phyloP scores from a whole-genome alignment of 35 echinoderm and acorn worm species.

The Hemicentrotus pulcherrimus region DNA sequence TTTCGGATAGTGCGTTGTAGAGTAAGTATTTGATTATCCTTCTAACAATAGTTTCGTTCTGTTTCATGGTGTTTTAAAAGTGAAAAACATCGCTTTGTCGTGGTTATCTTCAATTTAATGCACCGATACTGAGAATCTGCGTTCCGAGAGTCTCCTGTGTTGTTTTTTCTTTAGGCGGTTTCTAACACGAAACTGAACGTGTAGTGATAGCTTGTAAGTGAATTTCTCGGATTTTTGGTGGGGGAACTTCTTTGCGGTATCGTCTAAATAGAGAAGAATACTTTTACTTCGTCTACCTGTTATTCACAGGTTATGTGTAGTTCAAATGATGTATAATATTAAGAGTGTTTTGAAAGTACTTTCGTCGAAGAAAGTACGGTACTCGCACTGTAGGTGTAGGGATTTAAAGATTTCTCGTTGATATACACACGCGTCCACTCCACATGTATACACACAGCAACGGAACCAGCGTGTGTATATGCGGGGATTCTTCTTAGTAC shows the following conservation, averaged over 20 bases:
- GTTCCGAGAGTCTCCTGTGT: background rate
- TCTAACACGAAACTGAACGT: background rate
- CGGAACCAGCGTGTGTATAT: background rate
- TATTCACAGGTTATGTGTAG: background rate
- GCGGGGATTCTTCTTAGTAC: background rate
- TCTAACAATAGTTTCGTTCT: background rate
- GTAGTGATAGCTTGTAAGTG: background rate
- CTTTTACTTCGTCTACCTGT: background rate
- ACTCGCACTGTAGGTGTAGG: background rate
- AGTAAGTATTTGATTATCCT: background rate
- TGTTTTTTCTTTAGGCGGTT: background rate
- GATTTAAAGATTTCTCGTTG: background rate
- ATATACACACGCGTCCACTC: background rate
- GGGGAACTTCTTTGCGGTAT: background rate
- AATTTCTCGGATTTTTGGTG: background rate
- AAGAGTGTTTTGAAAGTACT: background rate
- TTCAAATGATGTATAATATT: background rate
- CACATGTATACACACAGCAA: background rate
- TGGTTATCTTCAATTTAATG: background rate
- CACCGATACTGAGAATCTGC: background rate
- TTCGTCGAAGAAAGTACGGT: background rate
- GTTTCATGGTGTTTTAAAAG: background rate
- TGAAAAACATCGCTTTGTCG: background rate
- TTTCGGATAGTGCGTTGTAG: background rate
- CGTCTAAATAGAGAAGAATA: background rate